Conservation (phyloP, 2,888 invertebrate genomes). For the Eretmocerus hayati region DNA sequence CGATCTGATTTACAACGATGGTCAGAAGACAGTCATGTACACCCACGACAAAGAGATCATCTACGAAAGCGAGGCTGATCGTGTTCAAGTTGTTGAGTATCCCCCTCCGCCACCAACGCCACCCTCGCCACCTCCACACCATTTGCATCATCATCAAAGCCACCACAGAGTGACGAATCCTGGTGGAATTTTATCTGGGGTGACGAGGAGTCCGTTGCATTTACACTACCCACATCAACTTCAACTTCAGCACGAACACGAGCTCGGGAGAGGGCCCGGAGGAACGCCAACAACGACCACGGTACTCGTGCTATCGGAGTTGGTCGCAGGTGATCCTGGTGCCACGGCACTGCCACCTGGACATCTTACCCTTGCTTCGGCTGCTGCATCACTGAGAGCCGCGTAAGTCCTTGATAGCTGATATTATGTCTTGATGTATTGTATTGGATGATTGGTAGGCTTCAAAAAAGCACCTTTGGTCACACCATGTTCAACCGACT, state of each 20-base stretch:
- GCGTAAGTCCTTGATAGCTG: conserved; percentile 42
- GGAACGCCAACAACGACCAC: conserved; percentile 52
- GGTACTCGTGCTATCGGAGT: conserved; percentile 66
- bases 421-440: too few species aligned
- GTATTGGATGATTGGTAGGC: too few species aligned
- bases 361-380: conserved; percentile 33
- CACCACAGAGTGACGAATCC: not conserved
- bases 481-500: too few species aligned
- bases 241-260: conserved; percentile 50
- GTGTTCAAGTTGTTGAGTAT: conserved; percentile 44
- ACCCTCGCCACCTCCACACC: conserved; percentile 46
- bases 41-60: conserved; percentile 75
- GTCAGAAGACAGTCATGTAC: conserved; percentile 77
- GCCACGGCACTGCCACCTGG: conserved; percentile 45
- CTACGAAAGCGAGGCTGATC: conserved; percentile 67
- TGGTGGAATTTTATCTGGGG: conserved; percentile 26
- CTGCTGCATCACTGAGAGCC: conserved; percentile 33
- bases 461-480: too few species aligned
- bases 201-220: conserved; percentile 47
- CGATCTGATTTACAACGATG: conserved; percentile 77
- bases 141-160: too few species aligned
- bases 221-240: conserved; percentile 52
- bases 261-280: conserved; percentile 43
- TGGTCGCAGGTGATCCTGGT: conserved; percentile 68
- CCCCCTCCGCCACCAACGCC: conserved; percentile 44